A percentile compares a stretch with the other conserved stretches of the same genome.
Conservation (phyloP, 2,797 vertebrate species). For the Microctenopoma steveboyesi region DNA sequence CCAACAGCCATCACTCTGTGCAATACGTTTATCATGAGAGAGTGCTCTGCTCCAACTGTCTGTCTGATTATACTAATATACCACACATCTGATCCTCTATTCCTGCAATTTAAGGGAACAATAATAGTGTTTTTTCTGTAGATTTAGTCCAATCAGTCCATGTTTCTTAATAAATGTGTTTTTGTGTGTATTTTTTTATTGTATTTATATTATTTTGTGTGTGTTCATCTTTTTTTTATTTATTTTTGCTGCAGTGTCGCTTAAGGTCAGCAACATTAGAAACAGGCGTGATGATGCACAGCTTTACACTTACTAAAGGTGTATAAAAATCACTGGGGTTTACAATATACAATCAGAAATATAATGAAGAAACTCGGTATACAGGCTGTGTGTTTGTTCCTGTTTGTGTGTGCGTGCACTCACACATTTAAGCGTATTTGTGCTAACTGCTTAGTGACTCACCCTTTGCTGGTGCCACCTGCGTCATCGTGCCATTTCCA, state of each 20-base stretch:
- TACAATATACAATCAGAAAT: slow-evolving; percentile 1
- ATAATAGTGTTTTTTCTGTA: no score
- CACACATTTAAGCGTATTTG: slow-evolving; percentile 20
- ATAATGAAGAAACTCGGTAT: neutral
- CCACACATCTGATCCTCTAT: no score
- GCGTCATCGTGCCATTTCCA: slow-evolving; percentile 71
- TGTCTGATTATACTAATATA: no score
- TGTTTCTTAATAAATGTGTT: no score
- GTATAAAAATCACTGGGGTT: slow-evolving; percentile 24
- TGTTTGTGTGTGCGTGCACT: slow-evolving; percentile 8
- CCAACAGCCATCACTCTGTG: no score
- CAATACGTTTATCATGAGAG: no score
- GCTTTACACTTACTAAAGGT: slow-evolving; percentile 19
- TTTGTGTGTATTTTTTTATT: no score
- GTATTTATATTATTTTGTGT: no score
- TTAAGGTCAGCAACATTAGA: slow-evolving; percentile 4
- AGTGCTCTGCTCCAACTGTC: no score
- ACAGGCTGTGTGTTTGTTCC: slow-evolving; percentile 3
- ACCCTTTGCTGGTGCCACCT: slow-evolving; percentile 70
- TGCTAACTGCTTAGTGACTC: slow-evolving; percentile 71
- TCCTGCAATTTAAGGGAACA: no score
- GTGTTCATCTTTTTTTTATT: no score
- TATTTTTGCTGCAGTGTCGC: neutral
- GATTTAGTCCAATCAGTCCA: no score
- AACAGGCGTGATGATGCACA: slow-evolving; percentile 11